Conservation (phyloP, 2,888 invertebrate genomes). For the Melanotus villosus region DNA sequence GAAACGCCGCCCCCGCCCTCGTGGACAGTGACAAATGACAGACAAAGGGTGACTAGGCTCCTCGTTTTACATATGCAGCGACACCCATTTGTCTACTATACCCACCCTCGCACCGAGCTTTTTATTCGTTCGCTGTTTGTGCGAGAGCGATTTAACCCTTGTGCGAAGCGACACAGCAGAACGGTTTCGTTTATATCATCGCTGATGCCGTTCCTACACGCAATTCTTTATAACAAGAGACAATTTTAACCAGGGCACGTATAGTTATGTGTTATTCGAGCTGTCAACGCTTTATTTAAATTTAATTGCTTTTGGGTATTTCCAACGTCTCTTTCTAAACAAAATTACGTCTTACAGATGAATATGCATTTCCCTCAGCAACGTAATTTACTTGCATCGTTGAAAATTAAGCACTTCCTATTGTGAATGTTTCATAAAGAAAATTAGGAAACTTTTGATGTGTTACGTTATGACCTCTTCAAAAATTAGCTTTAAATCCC, state of each 20-base stretch:
- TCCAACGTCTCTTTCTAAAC: neutral
- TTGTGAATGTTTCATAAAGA: neutral
- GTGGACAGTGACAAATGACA: slow-evolving; percentile 69
- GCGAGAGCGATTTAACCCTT: slow-evolving; percentile 49
- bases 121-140: slow-evolving; percentile 50
- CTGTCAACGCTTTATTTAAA: slow-evolving; percentile 47
- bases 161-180: slow-evolving; percentile 48
- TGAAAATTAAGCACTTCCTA: neutral
- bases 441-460: no score
- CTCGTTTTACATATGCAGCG: slow-evolving; percentile 70
- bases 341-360: neutral
- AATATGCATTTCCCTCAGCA: neutral
- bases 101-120: slow-evolving; percentile 48
- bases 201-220: slow-evolving; percentile 45
- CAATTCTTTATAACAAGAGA: slow-evolving; percentile 46
- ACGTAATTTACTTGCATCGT: neutral
- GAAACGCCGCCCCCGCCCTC: slow-evolving; percentile 63
- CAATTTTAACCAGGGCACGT: slow-evolving; percentile 46
- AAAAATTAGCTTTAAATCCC: no score
- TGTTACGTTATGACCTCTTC: no score
- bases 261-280: slow-evolving; percentile 46
- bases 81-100: slow-evolving; percentile 68
- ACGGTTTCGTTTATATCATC: slow-evolving; percentile 49
- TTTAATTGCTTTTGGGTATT: slow-evolving; percentile 40
- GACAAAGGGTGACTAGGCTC: slow-evolving; percentile 68